Evolutionary conservation across 1,140 invertebrate genomes (phyloP).

Genomic region (Adoxophyes honmai): DNA sequence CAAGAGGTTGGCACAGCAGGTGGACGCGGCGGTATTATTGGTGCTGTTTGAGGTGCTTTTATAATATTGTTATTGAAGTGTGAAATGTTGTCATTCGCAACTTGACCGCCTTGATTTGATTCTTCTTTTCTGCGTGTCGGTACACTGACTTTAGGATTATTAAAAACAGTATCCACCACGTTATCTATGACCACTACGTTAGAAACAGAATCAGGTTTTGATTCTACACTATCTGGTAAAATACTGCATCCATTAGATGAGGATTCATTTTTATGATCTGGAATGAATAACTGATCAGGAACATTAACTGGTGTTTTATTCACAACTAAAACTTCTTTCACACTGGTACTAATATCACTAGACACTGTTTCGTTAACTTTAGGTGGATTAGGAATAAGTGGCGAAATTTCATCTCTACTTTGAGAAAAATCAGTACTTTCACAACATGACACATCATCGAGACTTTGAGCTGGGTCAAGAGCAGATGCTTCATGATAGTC

Average conservation of each 20-base stretch:
- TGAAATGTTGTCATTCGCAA: neutral
- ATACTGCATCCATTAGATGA: conserved; percentile 31
- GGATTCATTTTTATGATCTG: conserved; percentile 40
- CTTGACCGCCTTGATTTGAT: neutral
- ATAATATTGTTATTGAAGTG: neutral
- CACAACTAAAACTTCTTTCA: conserved; percentile 26
- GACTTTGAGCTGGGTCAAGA: conserved; percentile 61
- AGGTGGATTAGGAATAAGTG: conserved; percentile 31
- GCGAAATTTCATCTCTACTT: conserved; percentile 62
- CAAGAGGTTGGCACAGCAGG: conserved; percentile 62
- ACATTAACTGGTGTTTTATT: conserved; percentile 34
- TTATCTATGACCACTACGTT: neutral
- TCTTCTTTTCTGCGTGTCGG: neutral
- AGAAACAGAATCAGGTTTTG: conserved; percentile 6
- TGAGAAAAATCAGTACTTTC: conserved; percentile 66
- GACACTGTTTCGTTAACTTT: conserved; percentile 23
- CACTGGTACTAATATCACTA: conserved; percentile 31
- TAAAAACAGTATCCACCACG: neutral
- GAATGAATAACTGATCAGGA: conserved; percentile 55
- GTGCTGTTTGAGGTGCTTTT: conserved; percentile 12
- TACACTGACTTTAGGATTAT: conserved; percentile 6
- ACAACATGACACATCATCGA: conserved; percentile 60
- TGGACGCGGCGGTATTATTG: conserved; percentile 34
- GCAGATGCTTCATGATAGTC: conserved; percentile 71
- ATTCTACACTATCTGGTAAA: conserved; percentile 24